A percentile compares a stretch with the other conserved stretches of the same genome.
Conservation (phyloP, 2,113 vertebrate species). For the Pipra filicauda region DNA sequence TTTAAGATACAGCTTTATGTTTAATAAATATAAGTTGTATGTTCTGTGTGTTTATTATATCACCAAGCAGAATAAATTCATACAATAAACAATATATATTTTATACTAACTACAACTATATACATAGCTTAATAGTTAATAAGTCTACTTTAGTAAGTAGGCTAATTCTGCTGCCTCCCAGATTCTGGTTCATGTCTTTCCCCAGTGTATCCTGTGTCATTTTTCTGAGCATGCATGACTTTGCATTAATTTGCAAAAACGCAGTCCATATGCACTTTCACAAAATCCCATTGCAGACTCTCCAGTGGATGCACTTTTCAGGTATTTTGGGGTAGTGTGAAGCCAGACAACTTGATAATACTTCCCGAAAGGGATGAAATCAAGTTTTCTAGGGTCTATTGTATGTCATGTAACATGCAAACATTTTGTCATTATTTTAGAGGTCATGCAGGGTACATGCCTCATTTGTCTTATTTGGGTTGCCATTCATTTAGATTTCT, state of each 20-base stretch:
- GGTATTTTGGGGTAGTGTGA: neutral
- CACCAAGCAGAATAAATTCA: neutral
- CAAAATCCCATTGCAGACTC: neutral
- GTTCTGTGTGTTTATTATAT: neutral
- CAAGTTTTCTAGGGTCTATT: neutral
- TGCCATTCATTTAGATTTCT: neutral
- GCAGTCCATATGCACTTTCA: neutral
- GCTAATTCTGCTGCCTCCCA: neutral
- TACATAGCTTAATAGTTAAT: neutral
- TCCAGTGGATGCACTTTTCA: neutral
- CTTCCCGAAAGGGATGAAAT: neutral
- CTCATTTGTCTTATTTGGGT: neutral
- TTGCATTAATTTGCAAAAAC: neutral
- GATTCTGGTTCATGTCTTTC: neutral
- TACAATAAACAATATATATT: neutral
- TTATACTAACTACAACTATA: neutral
- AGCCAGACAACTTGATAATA: neutral
- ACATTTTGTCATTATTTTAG: neutral
- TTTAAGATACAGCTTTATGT: neutral
- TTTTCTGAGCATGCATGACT: neutral
- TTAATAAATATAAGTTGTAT: neutral
- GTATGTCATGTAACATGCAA: neutral
- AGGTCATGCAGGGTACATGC: neutral
- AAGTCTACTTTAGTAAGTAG: neutral
- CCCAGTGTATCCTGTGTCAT: neutral